Evolutionary conservation across 1,140 invertebrate genomes (phyloP), one percentile per base, ranked within the genome.

Genomic region (Harpegnathos saltator): DNA sequence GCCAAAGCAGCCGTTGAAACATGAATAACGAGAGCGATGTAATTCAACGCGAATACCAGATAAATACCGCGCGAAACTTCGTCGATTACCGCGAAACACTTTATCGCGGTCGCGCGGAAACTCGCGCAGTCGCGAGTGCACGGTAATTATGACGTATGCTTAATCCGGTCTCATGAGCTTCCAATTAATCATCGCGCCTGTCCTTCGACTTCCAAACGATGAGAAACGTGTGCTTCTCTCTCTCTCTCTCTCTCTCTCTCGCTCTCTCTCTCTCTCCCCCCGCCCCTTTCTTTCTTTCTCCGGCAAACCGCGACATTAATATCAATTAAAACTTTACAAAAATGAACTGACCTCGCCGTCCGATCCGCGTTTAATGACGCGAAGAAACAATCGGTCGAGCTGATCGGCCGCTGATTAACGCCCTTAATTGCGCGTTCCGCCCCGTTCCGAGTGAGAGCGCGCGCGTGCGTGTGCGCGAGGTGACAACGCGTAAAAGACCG

Each of bases 51-150:
- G 58, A 48, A 71, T 11, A 9, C 22, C 17, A 52, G 75, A 58
- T 78, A 69, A 71, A 69, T 17, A 44, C 71, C 75, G 22, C 48
- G 26, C 33, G 17, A 71, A 69, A 80, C 75, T 78, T 78, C 0
- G 75, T 78, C 75, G 63, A 58, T 69, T 78, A 78, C 33, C 12
- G 22, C 52, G 33, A 58, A 65, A 44, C 44, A 22, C 50, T 52
- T 19, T 58, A 56, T 68, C 63, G 33, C 54, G 19, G 29, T 38
- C 38, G 58, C 17, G 62, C 22, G 17, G 9, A 56, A 68, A 69
- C 68, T 78, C 63, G 56, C 63, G 56, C 26, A 33, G 7, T 33
- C 29, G 12, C 63, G 29, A 78, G 24, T 48, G 50, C n/a, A 56
- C 4, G 14, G 52, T 54, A 68, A 54, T 56, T n/a, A 22, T 15